phyloP scores from a whole-genome alignment of 2,888 invertebrate genomes.

The Hirtodrosophila histrioides region DNA sequence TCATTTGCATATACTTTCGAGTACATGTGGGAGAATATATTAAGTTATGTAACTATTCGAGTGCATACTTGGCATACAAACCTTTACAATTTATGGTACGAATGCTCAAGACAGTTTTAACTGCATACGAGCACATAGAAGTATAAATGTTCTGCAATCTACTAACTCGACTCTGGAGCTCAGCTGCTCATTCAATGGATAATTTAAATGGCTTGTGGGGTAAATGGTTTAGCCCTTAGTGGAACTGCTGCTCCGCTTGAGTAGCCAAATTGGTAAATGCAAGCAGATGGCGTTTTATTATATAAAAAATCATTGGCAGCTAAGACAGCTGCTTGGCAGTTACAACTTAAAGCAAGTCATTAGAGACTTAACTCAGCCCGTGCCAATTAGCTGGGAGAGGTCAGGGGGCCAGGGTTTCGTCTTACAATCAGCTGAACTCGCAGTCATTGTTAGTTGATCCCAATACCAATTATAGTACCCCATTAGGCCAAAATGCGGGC shows the following conservation, averaged over 20 bases:
- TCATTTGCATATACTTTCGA: background rate
- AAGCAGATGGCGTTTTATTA: constrained; percentile 11
- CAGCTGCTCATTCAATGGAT: constrained; percentile 9
- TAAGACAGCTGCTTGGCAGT: constrained; percentile 36
- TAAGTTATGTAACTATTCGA: background rate
- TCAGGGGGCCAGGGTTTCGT: constrained; percentile 5
- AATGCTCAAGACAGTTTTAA: constrained; percentile 1
- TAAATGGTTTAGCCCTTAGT: constrained; percentile 2
- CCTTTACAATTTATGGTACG: constrained; percentile 22
- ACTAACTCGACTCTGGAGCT: constrained; percentile 11
- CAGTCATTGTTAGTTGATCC: constrained; percentile 33
- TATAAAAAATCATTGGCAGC: background rate
- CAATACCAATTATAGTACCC: constrained; percentile 51
- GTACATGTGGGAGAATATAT: background rate
- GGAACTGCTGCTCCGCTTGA: constrained; percentile 12
- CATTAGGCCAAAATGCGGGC: constrained; percentile 31
- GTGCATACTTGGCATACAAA: background rate
- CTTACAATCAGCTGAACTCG: constrained; percentile 27
- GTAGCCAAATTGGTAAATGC: constrained; percentile 34
- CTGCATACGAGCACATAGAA: constrained; percentile 7
- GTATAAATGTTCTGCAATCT: constrained; percentile 23
- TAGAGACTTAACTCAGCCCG: constrained; percentile 57
- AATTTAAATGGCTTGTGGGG: background rate
- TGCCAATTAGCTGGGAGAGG: constrained; percentile 62
- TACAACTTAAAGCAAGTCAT: constrained; percentile 64